Conservation (phyloP, 2,113 vertebrate genomes). For the Sporophila hypoxantha region DNA sequence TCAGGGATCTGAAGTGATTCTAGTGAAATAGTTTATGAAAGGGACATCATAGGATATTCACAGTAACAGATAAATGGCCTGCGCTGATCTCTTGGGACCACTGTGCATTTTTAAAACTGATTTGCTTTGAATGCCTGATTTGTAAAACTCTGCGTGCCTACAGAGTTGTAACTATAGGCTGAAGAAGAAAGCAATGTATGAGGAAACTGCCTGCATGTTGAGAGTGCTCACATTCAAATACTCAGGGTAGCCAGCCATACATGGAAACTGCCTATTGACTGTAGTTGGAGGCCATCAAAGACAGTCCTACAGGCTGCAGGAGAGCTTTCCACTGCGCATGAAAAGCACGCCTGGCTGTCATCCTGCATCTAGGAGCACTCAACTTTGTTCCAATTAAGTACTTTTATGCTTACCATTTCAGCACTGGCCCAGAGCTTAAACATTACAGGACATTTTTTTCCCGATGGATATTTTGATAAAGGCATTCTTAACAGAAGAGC, state of each 20-base stretch:
- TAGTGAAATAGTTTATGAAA: background rate
- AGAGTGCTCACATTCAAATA: background rate
- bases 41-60: background rate
- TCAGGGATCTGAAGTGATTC: background rate
- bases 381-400: background rate
- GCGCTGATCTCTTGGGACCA: background rate
- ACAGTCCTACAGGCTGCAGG: background rate
- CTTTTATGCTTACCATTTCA: background rate
- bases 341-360: background rate
- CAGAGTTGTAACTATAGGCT: background rate
- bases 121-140: background rate
- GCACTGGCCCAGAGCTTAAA: background rate
- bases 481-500: background rate
- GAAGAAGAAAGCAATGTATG: background rate
- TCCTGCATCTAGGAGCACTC: background rate
- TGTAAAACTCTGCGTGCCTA: background rate
- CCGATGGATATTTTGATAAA: conserved; percentile 31
- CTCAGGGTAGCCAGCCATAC: background rate
- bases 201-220: background rate
- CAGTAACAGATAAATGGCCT: background rate
- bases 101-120: background rate
- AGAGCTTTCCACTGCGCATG: background rate
- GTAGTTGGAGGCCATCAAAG: background rate
- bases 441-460: background rate
- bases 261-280: background rate